Percentiles rank a stretch among this genome's conserved stretches.
phyloP scores from a whole-genome alignment of 2,888 invertebrate species.

The Tachystola acroxantha region DNA sequence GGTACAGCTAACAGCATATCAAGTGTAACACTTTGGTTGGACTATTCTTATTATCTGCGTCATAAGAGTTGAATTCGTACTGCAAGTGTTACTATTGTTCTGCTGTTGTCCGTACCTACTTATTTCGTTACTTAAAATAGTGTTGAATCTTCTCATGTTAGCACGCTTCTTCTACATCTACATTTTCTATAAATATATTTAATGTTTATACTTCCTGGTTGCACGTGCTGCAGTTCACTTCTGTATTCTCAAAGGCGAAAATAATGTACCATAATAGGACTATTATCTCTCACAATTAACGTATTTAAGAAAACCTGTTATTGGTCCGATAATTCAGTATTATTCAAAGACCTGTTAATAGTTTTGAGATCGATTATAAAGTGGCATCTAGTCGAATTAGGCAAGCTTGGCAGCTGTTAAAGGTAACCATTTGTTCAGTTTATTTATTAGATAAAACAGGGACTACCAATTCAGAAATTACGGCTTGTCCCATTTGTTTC shows the following conservation, averaged over 20 bases:
- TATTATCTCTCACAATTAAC: too few relatives aligned
- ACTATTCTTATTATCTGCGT: too few relatives aligned
- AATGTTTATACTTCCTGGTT: not conserved
- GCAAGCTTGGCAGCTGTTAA: constrained; percentile 9
- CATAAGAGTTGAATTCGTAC: too few relatives aligned
- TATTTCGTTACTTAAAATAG: too few relatives aligned
- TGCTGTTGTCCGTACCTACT: too few relatives aligned
- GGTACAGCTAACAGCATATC: too few relatives aligned
- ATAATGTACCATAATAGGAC: too few relatives aligned
- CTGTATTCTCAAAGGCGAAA: not conserved
- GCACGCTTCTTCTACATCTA: not conserved
- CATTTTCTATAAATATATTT: not conserved
- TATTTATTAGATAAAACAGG: too few relatives aligned
- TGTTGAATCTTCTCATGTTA: constrained; percentile 4
- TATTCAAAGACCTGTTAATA: constrained; percentile 4
- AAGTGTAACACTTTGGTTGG: too few relatives aligned
- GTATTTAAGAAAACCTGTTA: constrained; percentile 5
- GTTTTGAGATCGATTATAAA: constrained; percentile 5
- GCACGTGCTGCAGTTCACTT: not conserved
- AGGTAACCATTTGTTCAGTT: not conserved
- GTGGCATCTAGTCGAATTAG: constrained; percentile 3
- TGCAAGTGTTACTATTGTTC: too few relatives aligned
- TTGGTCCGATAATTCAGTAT: constrained; percentile 4
- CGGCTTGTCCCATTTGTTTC: constrained; percentile 51
- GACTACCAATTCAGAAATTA: constrained; percentile 19